Conservation (phyloP, 2,797 vertebrate genomes). For the Ctenopoma multispine region DNA sequence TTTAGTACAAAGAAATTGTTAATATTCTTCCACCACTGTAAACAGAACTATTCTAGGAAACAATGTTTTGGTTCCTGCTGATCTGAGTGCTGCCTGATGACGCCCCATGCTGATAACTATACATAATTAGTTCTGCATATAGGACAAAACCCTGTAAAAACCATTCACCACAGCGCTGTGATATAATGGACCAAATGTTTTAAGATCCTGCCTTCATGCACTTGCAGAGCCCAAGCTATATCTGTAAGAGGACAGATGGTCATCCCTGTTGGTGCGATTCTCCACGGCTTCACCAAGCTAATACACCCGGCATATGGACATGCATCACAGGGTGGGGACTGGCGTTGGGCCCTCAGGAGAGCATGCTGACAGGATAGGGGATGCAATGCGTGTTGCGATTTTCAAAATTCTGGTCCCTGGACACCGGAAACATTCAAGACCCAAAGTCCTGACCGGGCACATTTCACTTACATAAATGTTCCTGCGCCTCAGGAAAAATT, state of each 20-base stretch:
- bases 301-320: constrained; percentile 79
- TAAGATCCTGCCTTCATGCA: constrained; percentile 51
- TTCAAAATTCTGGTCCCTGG: constrained; percentile 34
- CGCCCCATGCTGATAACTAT: constrained; percentile 34
- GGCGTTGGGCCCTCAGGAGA: constrained; percentile 70
- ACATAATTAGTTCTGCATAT: constrained; percentile 54
- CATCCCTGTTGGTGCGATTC: constrained; percentile 73
- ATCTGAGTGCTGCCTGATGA: constrained; percentile 28
- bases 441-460: constrained; percentile 60
- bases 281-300: constrained; percentile 74
- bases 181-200: constrained; percentile 66
- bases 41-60: constrained; percentile 25
- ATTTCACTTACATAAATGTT: constrained; percentile 61
- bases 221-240: constrained; percentile 64
- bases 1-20: background rate
- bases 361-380: constrained; percentile 69
- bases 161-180: constrained; percentile 30
- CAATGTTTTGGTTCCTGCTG: constrained; percentile 21
- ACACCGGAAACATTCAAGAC: constrained; percentile 52
- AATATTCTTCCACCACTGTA: background rate
- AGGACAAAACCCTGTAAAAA: constrained; percentile 39
- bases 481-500: constrained; percentile 36
- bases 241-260: constrained; percentile 81
- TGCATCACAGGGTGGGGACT: constrained; percentile 69
- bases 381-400: constrained; percentile 37